Evolutionary conservation across 2,888 invertebrate species (phyloP).

Genomic region (Plebejus melissa): DNA sequence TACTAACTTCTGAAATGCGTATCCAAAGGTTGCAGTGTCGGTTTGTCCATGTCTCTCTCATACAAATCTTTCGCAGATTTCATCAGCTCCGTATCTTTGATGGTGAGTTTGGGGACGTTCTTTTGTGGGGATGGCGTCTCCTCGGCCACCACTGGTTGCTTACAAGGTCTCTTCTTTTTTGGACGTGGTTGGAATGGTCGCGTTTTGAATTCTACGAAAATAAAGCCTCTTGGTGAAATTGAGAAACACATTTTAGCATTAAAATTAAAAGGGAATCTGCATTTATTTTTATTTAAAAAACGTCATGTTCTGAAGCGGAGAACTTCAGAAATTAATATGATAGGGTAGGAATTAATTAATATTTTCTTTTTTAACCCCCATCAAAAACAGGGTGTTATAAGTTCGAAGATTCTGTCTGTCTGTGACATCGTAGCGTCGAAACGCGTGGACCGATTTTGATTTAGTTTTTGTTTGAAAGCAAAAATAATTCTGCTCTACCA

Average conservation of each 20-base stretch:
- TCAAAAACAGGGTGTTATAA: too few relatives aligned
- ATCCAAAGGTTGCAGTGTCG: slow-evolving; percentile 56
- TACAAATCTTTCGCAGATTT: slow-evolving; percentile 61
- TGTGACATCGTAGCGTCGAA: too few relatives aligned
- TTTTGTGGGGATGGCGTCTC: slow-evolving; percentile 36
- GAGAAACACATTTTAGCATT: not conserved
- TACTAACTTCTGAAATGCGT: slow-evolving; percentile 63
- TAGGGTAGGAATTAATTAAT: not conserved
- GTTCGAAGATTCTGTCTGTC: too few relatives aligned
- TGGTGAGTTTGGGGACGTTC: slow-evolving; percentile 51
- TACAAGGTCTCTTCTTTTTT: slow-evolving; percentile 51
- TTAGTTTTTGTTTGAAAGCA: too few relatives aligned
- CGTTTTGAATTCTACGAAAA: slow-evolving; percentile 53
- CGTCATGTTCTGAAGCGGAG: not conserved
- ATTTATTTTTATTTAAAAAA: not conserved
- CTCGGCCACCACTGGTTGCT: slow-evolving; percentile 38
- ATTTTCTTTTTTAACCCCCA: not conserved
- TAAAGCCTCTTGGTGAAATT: not conserved
- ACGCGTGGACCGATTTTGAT: too few relatives aligned
- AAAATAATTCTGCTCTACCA: too few relatives aligned
- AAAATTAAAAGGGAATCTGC: not conserved
- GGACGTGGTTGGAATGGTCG: slow-evolving; percentile 59
- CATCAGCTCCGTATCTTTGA: slow-evolving; percentile 71
- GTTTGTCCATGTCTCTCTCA: slow-evolving; percentile 53
- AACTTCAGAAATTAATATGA: not conserved